These are phyloP conservation scores for Brevipalpus yothersi DNA, from an alignment of 1,140 invertebrate species.

Conservation along the genomic window DNA sequence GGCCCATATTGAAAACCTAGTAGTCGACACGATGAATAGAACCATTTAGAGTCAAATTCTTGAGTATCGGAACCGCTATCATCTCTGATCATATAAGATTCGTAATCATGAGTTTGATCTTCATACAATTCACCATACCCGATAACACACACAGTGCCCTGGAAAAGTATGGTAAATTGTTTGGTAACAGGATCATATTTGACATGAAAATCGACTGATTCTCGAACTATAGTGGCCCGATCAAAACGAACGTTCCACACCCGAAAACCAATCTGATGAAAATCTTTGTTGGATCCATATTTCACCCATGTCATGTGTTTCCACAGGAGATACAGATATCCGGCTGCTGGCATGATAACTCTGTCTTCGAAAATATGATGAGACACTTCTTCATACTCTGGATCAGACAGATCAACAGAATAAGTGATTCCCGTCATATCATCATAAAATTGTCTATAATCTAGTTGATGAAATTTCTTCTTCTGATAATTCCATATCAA, in stretches of 20 bases:
- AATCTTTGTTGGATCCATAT: slow-evolving; percentile 23
- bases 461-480: slow-evolving; percentile 76
- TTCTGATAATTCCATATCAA: slow-evolving; percentile 39
- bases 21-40: slow-evolving; percentile 27
- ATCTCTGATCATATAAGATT: background rate
- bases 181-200: background rate
- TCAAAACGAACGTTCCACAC: background rate
- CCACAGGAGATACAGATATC: slow-evolving; percentile 29
- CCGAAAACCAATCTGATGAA: background rate
- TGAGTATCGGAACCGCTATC: background rate
- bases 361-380: slow-evolving; percentile 87
- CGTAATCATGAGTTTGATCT: background rate
- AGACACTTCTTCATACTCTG: background rate
- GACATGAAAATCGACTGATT: background rate
- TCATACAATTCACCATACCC: background rate
- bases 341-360: slow-evolving; percentile 78
- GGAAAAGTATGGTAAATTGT: background rate
- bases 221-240: background rate
- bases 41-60: slow-evolving; percentile 15
- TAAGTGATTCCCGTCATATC: slow-evolving; percentile 21
- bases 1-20: slow-evolving; percentile 28
- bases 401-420: slow-evolving; percentile 27
- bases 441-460: slow-evolving; percentile 39
- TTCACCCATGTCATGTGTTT: background rate
- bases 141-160: background rate